These are phyloP conservation scores for Drosophila pruinosa DNA, from an alignment of 1,140 invertebrate species.

Conservation along the genomic window DNA sequence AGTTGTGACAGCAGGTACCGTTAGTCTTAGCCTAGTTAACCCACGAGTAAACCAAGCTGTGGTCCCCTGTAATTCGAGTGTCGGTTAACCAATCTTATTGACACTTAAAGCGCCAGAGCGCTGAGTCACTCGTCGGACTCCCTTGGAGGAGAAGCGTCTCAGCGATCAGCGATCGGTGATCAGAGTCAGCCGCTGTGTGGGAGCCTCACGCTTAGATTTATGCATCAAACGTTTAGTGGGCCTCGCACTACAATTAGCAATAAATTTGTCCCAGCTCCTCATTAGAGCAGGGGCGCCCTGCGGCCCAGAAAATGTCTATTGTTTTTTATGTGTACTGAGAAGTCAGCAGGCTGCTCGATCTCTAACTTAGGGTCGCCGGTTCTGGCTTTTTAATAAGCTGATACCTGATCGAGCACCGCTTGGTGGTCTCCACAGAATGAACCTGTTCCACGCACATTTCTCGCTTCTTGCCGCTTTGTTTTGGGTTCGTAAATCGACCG, in stretches of 20 bases:
- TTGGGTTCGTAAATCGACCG: slow-evolving; percentile 79
- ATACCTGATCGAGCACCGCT: slow-evolving; percentile 40
- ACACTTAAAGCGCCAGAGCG: slow-evolving; percentile 46
- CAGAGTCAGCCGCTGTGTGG: slow-evolving; percentile 48
- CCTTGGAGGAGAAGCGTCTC: not conserved
- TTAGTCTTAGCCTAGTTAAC: slow-evolving; percentile 42
- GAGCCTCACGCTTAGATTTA: slow-evolving; percentile 50
- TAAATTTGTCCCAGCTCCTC: slow-evolving; percentile 65
- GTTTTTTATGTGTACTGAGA: slow-evolving; percentile 71
- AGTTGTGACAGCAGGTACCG: slow-evolving; percentile 48
- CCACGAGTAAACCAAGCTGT: slow-evolving; percentile 40
- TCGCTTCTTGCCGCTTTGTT: slow-evolving; percentile 63
- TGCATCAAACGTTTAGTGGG: slow-evolving; percentile 50
- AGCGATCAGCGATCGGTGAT: not conserved
- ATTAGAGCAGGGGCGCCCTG: slow-evolving; percentile 35
- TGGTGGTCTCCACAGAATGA: slow-evolving; percentile 63
- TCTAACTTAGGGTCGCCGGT: not conserved
- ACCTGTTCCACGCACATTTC: slow-evolving; percentile 55
- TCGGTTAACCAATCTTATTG: slow-evolving; percentile 37
- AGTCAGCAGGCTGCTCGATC: slow-evolving; percentile 68
- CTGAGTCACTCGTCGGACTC: slow-evolving; percentile 29
- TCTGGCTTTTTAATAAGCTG: slow-evolving; percentile 31
- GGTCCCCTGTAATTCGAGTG: slow-evolving; percentile 54
- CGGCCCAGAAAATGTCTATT: not conserved
- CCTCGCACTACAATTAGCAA: slow-evolving; percentile 70